Evolutionary conservation across 2,888 invertebrate genomes (phyloP), one percentile per base, ranked within the genome.

Genomic region (Nephrocerus scutellatus): DNA sequence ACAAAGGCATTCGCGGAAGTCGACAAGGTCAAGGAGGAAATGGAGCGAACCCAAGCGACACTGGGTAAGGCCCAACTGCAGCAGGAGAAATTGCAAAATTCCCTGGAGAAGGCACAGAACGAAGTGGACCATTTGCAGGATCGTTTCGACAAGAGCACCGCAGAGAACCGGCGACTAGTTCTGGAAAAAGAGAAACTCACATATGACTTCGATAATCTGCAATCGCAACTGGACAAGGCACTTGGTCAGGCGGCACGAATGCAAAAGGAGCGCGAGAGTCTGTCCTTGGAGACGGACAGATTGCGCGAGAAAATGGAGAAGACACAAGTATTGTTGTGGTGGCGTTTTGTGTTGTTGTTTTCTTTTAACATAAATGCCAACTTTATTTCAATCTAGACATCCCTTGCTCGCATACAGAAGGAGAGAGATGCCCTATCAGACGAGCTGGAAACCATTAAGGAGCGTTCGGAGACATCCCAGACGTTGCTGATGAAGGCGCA

Each of bases 121-220:
- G 91, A 91, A 63, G 81, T 86, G 36, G 91, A 92, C 66, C 86
- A 90, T 60, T 72, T 90, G 37, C 90, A 90, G 67, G 91, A 91
- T 65, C 83, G 82, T 56, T 70, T 88, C 46, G 91, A 91, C 67
- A 88, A 90, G 68, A 73, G 83, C 30, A 77, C 81, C 48, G 77
- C 77, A 44, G 91, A 91, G 74, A 76, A 83, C 46, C 78, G 90
- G 59, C 82, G 88, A 6, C 44, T 68, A 32, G 63, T 63, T 76
- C 79, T 89, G 62, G 92, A 92, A 64, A 86, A 87, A 53, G 92
- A 92, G 71, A 91, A 91, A 66, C 79, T 84, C 55, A 81, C 80
- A 48, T 91, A 88, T 68, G 92, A 92, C 70, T 88, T 86, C 67
- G 91, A 91, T 59, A 88, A 85, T 55, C 72, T 89, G 47, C 90